These are phyloP conservation scores for Scylla paramamosain DNA, from an alignment of 1,140 invertebrate genomes.

Conservation along the genomic window DNA sequence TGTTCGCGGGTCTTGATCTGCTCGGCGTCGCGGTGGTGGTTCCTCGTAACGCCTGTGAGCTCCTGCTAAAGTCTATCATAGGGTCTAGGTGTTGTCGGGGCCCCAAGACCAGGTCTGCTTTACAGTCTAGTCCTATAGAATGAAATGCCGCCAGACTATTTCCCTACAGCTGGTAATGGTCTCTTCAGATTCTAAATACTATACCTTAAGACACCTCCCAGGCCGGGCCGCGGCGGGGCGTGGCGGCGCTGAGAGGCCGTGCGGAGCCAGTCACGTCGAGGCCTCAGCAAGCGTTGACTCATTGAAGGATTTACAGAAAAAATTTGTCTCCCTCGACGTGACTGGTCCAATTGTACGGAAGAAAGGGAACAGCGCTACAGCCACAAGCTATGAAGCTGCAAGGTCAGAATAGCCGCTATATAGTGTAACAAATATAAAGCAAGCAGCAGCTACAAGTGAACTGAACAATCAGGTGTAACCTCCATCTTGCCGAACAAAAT, in stretches of 20 bases:
- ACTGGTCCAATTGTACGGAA: background rate
- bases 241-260: slow-evolving; percentile 3
- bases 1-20: slow-evolving; percentile 8
- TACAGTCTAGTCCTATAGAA: background rate
- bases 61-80: background rate
- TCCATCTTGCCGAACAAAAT: slow-evolving; percentile 6
- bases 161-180: background rate
- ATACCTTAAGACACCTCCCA: background rate
- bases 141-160: background rate
- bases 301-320: background rate
- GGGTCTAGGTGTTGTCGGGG: background rate
- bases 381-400: slow-evolving; percentile 1
- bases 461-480: slow-evolving; percentile 1
- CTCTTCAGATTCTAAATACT: background rate
- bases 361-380: background rate
- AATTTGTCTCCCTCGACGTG: background rate
- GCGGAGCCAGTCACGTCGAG: background rate
- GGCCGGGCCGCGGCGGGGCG: background rate
- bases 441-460: slow-evolving; percentile 2
- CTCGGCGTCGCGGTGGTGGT: background rate
- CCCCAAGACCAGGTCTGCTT: background rate
- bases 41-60: background rate
- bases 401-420: slow-evolving; percentile 21
- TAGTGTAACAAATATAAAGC: slow-evolving; percentile 15
- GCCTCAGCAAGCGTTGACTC: background rate